Base-by-base conservation (phyloP, 2,888 invertebrate genomes). In the Volucella inanis region DNA sequence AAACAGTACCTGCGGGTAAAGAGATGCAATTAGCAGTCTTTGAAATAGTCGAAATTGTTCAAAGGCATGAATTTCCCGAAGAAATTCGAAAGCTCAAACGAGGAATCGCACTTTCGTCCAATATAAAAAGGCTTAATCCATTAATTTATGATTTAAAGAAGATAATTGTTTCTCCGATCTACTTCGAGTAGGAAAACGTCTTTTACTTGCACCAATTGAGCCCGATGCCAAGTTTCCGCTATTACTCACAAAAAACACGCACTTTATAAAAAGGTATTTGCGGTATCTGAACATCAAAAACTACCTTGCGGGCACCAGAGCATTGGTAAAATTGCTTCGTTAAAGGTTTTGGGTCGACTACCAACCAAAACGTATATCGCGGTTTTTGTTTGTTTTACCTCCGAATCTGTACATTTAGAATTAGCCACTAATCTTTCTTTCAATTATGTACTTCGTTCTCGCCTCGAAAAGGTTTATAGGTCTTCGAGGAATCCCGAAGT, bases 321-420 rank as follows among this genome's bases (percentile, higher is more conserved):
- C 41, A 14, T 49, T 74, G 59, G 55, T 52, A 9, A 62, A 59
- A 74, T 11, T 81, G 65, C 31, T 77, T 81, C 76, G 12, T 14
- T 78, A 15, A 65, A 22, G 68, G 79, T 79, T 71, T 43, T 45
- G 22, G 79, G 79, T 22, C 57, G 70, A 61, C 76, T 76, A 49
- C 70, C 68, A 11, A 18, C 39, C 10, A 85, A 85, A 64, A 64
- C 65, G 10, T 79, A 80, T 45, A 76, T 83, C 14, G 76, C 76
- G 3, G 79, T 83, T 87, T 85, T 54, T 18, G 79, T 78, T 67
- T 87, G 83, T 62, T 87, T 88, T 59, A 45, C 85, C 2, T 80
- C 79, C 8, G 81, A 84, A 54, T 85, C 87, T 38, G 57, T 87
- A 22, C 78, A 87, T 72, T 75, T 85, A 22, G 87, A 87, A 87